Conservation (phyloP, 1,140 invertebrate species). For the Ips typographus region DNA sequence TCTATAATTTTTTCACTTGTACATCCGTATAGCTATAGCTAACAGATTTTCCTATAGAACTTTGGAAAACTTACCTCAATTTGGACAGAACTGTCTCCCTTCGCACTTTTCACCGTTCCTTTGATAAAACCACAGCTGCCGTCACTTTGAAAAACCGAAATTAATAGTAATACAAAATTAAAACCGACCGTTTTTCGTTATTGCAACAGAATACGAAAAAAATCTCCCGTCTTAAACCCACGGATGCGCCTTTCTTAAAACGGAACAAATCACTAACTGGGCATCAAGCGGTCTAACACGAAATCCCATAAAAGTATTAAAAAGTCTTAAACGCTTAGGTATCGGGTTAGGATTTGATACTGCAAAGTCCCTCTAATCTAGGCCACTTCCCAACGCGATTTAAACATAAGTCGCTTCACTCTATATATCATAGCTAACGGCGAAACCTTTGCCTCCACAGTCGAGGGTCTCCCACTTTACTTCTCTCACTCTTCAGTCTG, state of each 20-base stretch:
- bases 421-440: slow-evolving; percentile 62
- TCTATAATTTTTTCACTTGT: no score
- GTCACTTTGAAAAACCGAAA: no score
- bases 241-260: slow-evolving; percentile 40
- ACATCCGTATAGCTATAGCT: no score
- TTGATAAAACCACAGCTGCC: no score
- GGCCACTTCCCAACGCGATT: slow-evolving; percentile 68
- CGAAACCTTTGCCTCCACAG: slow-evolving; percentile 41
- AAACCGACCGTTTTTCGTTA: no score
- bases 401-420: slow-evolving; percentile 66
- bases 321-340: slow-evolving; percentile 55
- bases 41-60: no score
- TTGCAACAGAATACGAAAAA: no score
- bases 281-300: slow-evolving; percentile 44
- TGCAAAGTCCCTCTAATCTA: slow-evolving; percentile 61
- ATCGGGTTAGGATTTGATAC: slow-evolving; percentile 52
- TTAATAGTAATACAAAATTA: no score
- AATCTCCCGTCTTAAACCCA: no score
- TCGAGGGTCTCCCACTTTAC: slow-evolving; percentile 30
- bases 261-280: slow-evolving; percentile 50
- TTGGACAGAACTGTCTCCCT: no score
- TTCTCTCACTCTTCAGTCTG: slow-evolving; percentile 13
- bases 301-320: slow-evolving; percentile 54
- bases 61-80: no score
- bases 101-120: no score